phyloP scores from a whole-genome alignment of 2,797 vertebrate species.

The Sebastes minor region DNA sequence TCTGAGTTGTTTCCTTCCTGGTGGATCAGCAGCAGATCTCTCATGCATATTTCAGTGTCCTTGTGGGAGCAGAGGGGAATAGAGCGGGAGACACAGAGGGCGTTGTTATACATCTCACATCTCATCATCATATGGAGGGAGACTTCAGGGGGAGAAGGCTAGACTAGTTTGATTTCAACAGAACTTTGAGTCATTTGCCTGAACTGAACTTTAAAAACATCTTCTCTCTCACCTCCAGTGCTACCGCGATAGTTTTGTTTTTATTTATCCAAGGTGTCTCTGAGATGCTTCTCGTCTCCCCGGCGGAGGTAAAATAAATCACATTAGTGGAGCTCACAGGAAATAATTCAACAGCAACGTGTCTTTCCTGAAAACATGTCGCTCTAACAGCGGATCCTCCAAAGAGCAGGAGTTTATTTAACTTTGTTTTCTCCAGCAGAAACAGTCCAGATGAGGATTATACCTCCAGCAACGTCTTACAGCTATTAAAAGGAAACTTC shows the following conservation, averaged over 20 bases:
- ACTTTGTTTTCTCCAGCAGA: background rate
- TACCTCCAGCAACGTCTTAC: background rate
- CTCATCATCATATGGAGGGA: background rate
- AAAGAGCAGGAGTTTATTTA: background rate
- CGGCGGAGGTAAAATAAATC: background rate
- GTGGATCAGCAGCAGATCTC: constrained; percentile 48
- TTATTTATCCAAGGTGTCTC: background rate
- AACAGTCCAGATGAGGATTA: background rate
- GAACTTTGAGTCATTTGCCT: background rate
- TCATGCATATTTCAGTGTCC: constrained; percentile 71
- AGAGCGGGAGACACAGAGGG: background rate
- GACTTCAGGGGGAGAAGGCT: background rate
- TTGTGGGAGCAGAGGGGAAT: constrained; percentile 38
- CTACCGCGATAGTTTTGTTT: background rate
- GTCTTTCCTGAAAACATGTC: background rate
- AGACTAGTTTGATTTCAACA: background rate
- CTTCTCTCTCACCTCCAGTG: too few species aligned
- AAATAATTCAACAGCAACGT: background rate
- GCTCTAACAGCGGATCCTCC: background rate
- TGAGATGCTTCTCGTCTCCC: background rate
- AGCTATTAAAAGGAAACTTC: background rate
- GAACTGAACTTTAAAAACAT: background rate
- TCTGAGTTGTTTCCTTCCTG: constrained; percentile 1
- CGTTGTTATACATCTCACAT: constrained; percentile 41
- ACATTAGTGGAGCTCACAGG: background rate